Percentiles rank a stretch among this genome's conserved stretches.
Conservation (phyloP, 2,113 vertebrate species). For the Pedionomus torquatus region DNA sequence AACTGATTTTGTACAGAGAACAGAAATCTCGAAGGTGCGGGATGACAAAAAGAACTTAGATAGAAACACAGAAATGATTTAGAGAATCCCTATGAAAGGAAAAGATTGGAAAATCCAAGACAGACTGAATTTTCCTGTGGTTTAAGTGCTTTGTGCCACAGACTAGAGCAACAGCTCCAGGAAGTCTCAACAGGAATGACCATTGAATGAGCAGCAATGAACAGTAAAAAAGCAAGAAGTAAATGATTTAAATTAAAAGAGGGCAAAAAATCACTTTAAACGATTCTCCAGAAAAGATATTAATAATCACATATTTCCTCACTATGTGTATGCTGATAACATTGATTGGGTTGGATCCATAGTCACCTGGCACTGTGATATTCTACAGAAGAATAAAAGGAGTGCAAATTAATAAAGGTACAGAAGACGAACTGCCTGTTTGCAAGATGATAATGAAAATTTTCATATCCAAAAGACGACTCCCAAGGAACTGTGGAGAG, state of each 20-base stretch:
- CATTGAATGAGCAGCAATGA: neutral
- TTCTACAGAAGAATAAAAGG: neutral
- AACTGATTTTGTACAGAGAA: rapidly evolving
- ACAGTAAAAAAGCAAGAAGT: neutral
- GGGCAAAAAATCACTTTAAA: neutral
- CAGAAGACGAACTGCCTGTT: neutral
- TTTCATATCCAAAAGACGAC: neutral
- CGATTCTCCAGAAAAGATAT: neutral
- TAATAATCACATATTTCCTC: neutral
- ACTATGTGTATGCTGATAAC: neutral
- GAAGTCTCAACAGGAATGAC: neutral
- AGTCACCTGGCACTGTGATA: neutral
- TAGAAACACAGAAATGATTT: neutral
- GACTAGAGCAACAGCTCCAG: neutral
- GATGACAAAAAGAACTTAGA: neutral
- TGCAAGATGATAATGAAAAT: neutral
- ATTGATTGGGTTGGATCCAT: neutral
- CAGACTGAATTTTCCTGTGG: neutral
- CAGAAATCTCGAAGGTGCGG: neutral
- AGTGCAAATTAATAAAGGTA: neutral
- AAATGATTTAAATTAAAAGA: neutral
- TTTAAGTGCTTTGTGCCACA: neutral
- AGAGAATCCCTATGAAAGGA: neutral
- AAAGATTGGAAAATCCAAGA: neutral
- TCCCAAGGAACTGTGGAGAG: rapidly evolving